These are phyloP conservation scores for Cassiopea xamachana DNA, from an alignment of 30 jellyfish, hydroid and myxozoan species.

Conservation along the genomic window DNA sequence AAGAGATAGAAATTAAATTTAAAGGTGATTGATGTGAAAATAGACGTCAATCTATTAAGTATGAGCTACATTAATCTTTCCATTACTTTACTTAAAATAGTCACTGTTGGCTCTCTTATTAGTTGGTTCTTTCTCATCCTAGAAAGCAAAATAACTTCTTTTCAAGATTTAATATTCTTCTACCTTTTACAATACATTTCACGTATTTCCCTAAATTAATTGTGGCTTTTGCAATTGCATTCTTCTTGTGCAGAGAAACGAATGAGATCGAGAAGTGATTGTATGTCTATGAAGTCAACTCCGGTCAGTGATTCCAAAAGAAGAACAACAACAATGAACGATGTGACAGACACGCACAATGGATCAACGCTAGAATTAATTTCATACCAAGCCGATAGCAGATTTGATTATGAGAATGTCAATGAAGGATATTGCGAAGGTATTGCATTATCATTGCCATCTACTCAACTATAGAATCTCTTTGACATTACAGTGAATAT, in stretches of 20 bases:
- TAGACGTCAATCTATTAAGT: too few species aligned
- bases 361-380: conserved; percentile 56
- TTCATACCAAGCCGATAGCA: conserved; percentile 7
- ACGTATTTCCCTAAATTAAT: too few species aligned
- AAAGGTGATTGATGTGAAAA: conserved; percentile 14
- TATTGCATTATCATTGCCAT: not conserved
- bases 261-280: conserved; percentile 59
- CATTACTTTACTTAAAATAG: too few species aligned
- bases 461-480: not conserved
- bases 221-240: too few species aligned
- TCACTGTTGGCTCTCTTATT: too few species aligned
- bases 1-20: not conserved
- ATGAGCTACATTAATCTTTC: too few species aligned
- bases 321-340: conserved; percentile 59
- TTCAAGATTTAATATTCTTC: too few species aligned
- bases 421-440: conserved; percentile 22
- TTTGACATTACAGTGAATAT: not conserved
- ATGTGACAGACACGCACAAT: not conserved
- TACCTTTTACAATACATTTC: too few species aligned
- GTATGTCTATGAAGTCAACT: conserved; percentile 36
- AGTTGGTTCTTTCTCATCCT: too few species aligned
- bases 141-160: too few species aligned
- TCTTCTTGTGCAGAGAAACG: conserved; percentile 23
- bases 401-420: conserved; percentile 2
- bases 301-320: conserved; percentile 20